These are phyloP conservation scores for Chiroxiphia lanceolata DNA, from an alignment of 2,797 vertebrate genomes.

Conservation along the genomic window DNA sequence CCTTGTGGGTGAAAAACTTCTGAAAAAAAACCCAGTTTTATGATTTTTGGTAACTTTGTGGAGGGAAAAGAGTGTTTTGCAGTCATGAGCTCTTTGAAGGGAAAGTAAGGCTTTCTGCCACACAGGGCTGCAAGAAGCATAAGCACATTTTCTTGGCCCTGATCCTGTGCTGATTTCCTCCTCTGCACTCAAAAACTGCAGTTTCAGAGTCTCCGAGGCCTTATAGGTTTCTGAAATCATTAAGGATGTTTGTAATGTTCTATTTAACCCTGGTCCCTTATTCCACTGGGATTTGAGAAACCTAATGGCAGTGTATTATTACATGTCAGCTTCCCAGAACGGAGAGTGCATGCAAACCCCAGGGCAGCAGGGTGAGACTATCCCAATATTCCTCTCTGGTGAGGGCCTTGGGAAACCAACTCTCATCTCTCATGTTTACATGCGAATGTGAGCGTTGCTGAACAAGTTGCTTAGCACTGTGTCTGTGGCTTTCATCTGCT, in stretches of 20 bases:
- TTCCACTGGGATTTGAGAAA: not conserved
- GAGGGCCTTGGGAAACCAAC: not conserved
- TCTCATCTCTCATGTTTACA: slow-evolving; percentile 36
- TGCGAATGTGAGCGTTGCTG: not conserved
- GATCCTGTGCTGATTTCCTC: not conserved
- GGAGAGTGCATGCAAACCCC: not conserved
- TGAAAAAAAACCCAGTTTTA: not conserved
- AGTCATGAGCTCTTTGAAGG: not conserved
- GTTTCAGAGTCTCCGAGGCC: not conserved
- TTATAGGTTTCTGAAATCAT: not conserved
- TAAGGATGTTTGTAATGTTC: not conserved
- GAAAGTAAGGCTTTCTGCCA: not conserved
- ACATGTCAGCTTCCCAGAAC: not conserved
- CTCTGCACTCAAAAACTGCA: not conserved
- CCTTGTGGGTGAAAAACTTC: not conserved
- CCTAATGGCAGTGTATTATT: not conserved
- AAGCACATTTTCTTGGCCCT: slow-evolving; percentile 7
- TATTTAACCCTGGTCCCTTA: not conserved
- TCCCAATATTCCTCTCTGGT: not conserved
- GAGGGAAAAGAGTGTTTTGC: not conserved
- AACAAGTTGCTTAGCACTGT: slow-evolving; percentile 47
- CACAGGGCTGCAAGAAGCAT: not conserved
- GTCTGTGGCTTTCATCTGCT: slow-evolving; percentile 52
- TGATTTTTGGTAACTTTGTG: not conserved
- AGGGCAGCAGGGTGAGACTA: not conserved